Percentiles rank a stretch among this genome's conserved stretches.
phyloP scores from a whole-genome alignment of 2,797 vertebrate species.

The Allobates femoralis region DNA sequence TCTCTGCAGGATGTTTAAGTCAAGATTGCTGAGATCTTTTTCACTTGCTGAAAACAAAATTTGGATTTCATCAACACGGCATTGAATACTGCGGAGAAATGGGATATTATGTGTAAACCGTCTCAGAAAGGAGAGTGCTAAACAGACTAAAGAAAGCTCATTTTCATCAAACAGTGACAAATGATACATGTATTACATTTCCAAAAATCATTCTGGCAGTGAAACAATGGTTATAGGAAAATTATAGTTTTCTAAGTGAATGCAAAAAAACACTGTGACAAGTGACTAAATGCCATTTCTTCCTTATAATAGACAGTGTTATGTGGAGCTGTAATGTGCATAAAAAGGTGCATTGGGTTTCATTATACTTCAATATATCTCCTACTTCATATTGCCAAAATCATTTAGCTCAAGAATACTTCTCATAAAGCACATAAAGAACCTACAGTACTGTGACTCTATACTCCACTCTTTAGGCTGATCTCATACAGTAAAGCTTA shows the following conservation, averaged over 20 bases:
- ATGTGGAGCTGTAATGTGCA: no score
- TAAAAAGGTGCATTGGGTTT: no score
- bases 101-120: slow-evolving; percentile 6
- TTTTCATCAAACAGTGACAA: background rate
- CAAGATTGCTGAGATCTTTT: slow-evolving; percentile 40
- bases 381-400: no score
- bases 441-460: no score
- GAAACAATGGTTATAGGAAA: background rate
- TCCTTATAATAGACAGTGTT: background rate
- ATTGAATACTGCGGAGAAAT: slow-evolving; percentile 1
- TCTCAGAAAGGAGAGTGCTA: background rate
- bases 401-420: no score
- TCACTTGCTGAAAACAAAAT: slow-evolving; percentile 21
- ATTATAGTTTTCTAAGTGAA: background rate
- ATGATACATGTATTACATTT: background rate
- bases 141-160: background rate
- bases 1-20: slow-evolving; percentile 37
- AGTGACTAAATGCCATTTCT: background rate
- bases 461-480: no score
- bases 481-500: no score
- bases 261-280: background rate
- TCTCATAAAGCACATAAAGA: no score
- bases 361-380: no score
- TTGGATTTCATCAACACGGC: slow-evolving; percentile 13
- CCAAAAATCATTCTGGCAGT: background rate